phyloP scores from a whole-genome alignment of 2,113 vertebrate genomes.

The Aegypius monachus region DNA sequence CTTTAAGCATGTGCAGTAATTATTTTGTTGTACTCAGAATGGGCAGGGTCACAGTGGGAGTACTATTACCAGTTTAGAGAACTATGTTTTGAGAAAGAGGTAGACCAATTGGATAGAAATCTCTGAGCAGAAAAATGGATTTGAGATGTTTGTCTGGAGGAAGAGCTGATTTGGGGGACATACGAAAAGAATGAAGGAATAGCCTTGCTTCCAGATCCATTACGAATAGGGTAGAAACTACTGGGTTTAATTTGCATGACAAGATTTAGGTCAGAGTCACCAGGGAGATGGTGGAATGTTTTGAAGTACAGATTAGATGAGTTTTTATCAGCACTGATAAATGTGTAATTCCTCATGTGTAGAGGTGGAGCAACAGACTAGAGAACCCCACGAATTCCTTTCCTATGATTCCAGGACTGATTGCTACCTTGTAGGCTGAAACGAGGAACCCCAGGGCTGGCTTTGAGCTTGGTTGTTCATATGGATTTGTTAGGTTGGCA shows the following conservation, averaged over 20 bases:
- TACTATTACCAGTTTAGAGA: background rate
- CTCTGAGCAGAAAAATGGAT: background rate
- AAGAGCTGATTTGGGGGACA: background rate
- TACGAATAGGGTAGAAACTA: background rate
- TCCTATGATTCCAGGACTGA: fast-evolving
- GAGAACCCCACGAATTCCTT: background rate
- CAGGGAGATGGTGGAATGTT: background rate
- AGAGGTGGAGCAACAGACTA: background rate
- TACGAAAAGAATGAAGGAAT: background rate
- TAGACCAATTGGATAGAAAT: background rate
- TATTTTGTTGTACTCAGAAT: background rate
- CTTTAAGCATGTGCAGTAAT: background rate
- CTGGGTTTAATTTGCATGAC: background rate
- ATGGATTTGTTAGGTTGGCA: background rate
- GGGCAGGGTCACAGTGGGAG: background rate
- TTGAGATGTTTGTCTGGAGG: background rate
- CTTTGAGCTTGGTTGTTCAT: background rate
- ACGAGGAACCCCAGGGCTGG: background rate
- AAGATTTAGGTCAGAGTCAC: background rate
- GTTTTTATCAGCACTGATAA: background rate
- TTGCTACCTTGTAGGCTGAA: background rate
- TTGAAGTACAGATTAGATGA: background rate
- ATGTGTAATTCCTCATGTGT: background rate
- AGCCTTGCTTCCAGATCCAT: background rate
- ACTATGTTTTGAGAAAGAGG: background rate